These are phyloP conservation scores for Steatornis caripensis DNA, from an alignment of 2,113 vertebrate genomes.

Conservation along the genomic window DNA sequence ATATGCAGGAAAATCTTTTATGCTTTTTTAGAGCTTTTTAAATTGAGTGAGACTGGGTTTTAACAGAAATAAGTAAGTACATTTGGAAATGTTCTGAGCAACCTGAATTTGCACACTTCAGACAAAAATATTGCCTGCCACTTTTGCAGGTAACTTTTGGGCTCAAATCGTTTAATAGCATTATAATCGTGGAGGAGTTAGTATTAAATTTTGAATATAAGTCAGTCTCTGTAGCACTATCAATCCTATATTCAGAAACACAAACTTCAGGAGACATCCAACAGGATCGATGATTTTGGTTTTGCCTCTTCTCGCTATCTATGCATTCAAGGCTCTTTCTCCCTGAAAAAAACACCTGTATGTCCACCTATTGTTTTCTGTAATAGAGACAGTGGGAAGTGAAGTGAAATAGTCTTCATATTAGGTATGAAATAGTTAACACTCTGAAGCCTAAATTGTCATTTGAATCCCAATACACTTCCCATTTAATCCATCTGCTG, in stretches of 20 bases:
- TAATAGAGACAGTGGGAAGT: not conserved
- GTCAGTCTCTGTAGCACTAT: not conserved
- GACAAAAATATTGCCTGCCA: not conserved
- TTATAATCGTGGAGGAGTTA: not conserved
- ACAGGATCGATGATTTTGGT: not conserved
- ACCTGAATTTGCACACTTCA: not conserved
- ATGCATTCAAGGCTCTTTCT: not conserved
- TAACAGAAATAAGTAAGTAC: not conserved
- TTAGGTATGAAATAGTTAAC: constrained; percentile 30
- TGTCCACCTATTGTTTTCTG: not conserved
- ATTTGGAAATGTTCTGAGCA: not conserved
- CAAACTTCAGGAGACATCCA: not conserved
- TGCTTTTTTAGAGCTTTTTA: not conserved
- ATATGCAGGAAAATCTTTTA: no score
- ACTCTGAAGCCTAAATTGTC: not conserved
- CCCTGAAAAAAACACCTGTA: not conserved
- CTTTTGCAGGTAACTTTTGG: not conserved
- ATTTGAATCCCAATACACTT: constrained; percentile 30
- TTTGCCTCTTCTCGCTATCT: not conserved
- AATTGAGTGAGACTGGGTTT: rapidly evolving
- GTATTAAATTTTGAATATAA: not conserved
- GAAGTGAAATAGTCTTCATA: rapidly evolving
- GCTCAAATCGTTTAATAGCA: not conserved
- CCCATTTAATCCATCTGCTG: constrained; percentile 49
- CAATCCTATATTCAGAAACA: not conserved